Base-by-base conservation (phyloP, 2,113 vertebrate species). In the Ivindomyrus marchei region DNA sequence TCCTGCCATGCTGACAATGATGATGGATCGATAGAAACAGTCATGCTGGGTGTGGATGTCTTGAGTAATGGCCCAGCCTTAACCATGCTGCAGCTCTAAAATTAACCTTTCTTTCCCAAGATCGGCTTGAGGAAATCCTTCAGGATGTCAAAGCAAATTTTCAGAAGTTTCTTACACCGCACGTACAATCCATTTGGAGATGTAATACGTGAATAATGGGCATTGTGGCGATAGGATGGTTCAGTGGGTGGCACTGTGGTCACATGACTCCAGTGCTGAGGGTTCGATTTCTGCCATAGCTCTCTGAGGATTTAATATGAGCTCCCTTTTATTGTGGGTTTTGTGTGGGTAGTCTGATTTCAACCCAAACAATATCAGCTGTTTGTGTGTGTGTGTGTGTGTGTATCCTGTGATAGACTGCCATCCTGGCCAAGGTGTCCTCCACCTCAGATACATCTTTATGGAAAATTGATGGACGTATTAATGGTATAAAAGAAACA, bases 1-100 rank as follows among this genome's bases (percentile, higher is more conserved):
- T 87, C 85, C 85, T 87, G 85, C 50, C 50, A 56, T 56, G n/a
- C 85, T 87, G 85, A 87, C 50, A 87, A 87, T 87, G 85, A 87
- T 56, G 85, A 87, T 53, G 85, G 85, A 87, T 87, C 49, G 85
- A 87, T 87, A 39, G n/a, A n/a, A 87, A 39, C 50, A 87, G 85
- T 50, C 85, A 87, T 21, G 50, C 47, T 87, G 85, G 85, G 31
- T 87, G 85, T 53, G 85, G 85, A 56, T 53, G 85, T 27, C 50
- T 7, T 87, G 85, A 87, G 50, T 53, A 53, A 87, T 56, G 36
- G 50, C 17, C 49, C 50, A 36, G 49, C 50, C 85, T 31, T 56
- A 87, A 56, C 85, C 50, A 31, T 53, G 31, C 10, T 50, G 50
- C 36, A 39, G 45, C 31, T 87, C 47, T 87, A 21, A 39, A 56